Conservation (phyloP, 2,113 vertebrate genomes). For the Sakesphorus luctuosus region DNA sequence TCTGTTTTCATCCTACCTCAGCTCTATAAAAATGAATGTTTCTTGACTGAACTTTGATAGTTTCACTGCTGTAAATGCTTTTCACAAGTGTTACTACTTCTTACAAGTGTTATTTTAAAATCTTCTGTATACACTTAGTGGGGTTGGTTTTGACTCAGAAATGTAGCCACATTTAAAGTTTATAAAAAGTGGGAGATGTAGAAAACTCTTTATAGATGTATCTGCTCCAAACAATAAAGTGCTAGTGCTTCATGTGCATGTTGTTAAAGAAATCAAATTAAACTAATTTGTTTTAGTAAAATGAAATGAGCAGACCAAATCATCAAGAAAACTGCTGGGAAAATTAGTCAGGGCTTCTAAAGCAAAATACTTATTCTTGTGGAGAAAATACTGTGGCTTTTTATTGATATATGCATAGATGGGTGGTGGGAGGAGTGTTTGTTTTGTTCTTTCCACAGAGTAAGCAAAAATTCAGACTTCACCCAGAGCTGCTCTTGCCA, state of each 20-base stretch:
- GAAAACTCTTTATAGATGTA: not conserved
- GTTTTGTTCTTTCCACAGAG: not conserved
- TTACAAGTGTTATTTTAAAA: not conserved
- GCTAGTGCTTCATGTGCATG: not conserved
- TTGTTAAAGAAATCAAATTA: not conserved
- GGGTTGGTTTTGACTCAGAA: not conserved
- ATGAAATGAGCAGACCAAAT: not conserved
- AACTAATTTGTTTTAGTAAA: not conserved
- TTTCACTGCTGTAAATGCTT: not conserved
- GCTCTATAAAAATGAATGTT: not conserved
- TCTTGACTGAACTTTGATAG: not conserved
- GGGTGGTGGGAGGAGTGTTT: not conserved
- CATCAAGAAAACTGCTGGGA: not conserved
- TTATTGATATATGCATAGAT: not conserved
- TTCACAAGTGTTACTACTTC: not conserved
- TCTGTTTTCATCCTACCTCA: not conserved
- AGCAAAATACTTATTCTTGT: not conserved
- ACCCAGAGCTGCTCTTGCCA: not conserved
- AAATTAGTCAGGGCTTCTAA: not conserved
- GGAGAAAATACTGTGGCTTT: not conserved
- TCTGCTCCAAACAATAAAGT: not conserved
- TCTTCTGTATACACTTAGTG: fast-evolving
- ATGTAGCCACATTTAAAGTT: not conserved
- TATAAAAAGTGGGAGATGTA: not conserved
- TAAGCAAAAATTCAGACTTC: not conserved